Base-by-base conservation (phyloP, 2,888 invertebrate species). In the Leucophora obtusa region DNA sequence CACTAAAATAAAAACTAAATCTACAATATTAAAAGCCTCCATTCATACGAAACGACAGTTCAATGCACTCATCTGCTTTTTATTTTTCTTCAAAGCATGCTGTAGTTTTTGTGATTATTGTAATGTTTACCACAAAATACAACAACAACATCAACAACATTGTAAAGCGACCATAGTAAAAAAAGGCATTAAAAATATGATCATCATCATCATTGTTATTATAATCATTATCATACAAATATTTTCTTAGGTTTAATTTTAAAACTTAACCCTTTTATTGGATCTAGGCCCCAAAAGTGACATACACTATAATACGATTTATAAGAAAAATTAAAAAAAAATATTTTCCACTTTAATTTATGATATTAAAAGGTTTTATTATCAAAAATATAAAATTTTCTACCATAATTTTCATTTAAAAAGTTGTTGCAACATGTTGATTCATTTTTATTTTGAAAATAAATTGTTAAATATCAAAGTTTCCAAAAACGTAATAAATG, bases 11-110 rank as follows among this genome's bases (percentile, higher is more conserved):
- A 6, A 18, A 15, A 38, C n/a, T 10, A 35, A 63, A 33, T 60
- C 14, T 38, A 24, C 0, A 10, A 15, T 24, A 38, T n/a, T 66
- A 72, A 69, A 60, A 50, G 2, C 17, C 56, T 72, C 60, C 71
- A 72, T 78, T 78, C 60, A 78, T 66, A 56, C 15, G 38, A 60
- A 72, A 65, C 58, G 71, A 68, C 66, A 72, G 80, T 80, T 80
- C 80, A 80, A 76, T 80, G 80, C 80, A 76, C 80, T 69, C 50
- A 28, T 24, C 28, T 28, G 14, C 24, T 56, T 8, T 54, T 14
- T 63, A 33, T 14, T 50, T 24, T 24, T 56, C 35, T 69, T 38
- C 11, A 18, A 9, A 15, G 63, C 58, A n/a, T 73, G 63, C 68
- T 79, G 72, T 70, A 59, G 33, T 54, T 74, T 53, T 38, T 70